These are phyloP conservation scores for Brachylomia viminalis DNA, from an alignment of 2,888 invertebrate genomes.

Conservation along the genomic window DNA sequence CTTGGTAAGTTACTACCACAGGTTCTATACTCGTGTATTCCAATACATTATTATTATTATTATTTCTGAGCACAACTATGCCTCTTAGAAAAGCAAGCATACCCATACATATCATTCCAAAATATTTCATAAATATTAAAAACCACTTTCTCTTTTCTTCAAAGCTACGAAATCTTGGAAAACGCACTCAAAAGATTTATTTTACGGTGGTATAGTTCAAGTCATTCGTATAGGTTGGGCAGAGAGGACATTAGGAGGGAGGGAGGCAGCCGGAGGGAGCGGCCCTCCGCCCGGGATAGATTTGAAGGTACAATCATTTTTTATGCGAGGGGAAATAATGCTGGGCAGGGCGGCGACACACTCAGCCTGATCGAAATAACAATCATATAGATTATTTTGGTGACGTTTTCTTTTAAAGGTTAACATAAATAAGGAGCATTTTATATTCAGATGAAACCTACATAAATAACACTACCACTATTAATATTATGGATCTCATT, in stretches of 20 bases:
- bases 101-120: neutral
- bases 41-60: neutral
- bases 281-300: constrained; percentile 87
- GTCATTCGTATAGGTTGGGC: constrained; percentile 82
- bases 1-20: too few relatives aligned
- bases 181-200: constrained; percentile 69
- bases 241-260: constrained; percentile 71
- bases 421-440: neutral
- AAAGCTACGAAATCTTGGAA: constrained; percentile 61
- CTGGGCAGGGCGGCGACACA: constrained; percentile 69
- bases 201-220: constrained; percentile 72
- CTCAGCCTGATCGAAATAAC: constrained; percentile 47
- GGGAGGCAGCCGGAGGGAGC: constrained; percentile 77
- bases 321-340: constrained; percentile 89
- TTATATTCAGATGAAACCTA: neutral
- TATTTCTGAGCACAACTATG: neutral
- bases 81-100: neutral
- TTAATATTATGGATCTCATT: too few relatives aligned
- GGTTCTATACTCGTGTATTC: neutral
- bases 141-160: constrained; percentile 34
- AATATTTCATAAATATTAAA: constrained; percentile 42
- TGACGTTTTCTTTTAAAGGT: neutral
- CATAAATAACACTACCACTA: neutral
- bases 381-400: neutral
- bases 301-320: constrained; percentile 91